Conservation (phyloP, 2,888 invertebrate genomes). For the Temnothorax unifasciatus region DNA sequence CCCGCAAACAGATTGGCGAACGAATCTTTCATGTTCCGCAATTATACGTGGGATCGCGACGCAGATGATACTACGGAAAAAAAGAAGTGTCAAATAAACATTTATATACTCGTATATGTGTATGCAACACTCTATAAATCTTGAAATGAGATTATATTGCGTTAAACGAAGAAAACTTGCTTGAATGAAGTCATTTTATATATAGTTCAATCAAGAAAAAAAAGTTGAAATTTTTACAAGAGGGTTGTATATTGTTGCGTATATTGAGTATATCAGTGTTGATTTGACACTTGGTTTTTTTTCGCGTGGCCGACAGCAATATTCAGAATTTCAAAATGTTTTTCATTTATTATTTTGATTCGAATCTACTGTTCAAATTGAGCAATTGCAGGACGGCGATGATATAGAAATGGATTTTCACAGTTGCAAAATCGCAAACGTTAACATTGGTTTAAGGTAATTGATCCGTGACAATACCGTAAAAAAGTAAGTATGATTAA, state of each 20-base stretch:
- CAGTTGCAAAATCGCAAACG: neutral
- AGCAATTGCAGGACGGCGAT: neutral
- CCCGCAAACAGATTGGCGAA: neutral
- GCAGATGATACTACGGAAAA: neutral
- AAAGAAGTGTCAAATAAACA: too few relatives aligned
- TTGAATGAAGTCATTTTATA: too few relatives aligned
- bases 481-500: neutral
- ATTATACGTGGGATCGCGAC: neutral
- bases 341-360: neutral
- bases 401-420: neutral
- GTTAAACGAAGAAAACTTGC: too few relatives aligned
- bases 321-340: neutral
- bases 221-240: too few relatives aligned
- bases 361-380: neutral
- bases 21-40: neutral
- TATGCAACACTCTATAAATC: too few relatives aligned
- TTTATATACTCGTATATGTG: too few relatives aligned
- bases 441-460: neutral
- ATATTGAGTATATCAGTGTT: too few relatives aligned
- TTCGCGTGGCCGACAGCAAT: neutral
- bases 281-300: too few relatives aligned
- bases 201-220: too few relatives aligned
- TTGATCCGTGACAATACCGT: too few relatives aligned
- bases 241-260: too few relatives aligned
- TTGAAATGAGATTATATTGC: too few relatives aligned